These are phyloP conservation scores for Orchesella cincta DNA, from an alignment of 1,140 invertebrate species.

Conservation along the genomic window DNA sequence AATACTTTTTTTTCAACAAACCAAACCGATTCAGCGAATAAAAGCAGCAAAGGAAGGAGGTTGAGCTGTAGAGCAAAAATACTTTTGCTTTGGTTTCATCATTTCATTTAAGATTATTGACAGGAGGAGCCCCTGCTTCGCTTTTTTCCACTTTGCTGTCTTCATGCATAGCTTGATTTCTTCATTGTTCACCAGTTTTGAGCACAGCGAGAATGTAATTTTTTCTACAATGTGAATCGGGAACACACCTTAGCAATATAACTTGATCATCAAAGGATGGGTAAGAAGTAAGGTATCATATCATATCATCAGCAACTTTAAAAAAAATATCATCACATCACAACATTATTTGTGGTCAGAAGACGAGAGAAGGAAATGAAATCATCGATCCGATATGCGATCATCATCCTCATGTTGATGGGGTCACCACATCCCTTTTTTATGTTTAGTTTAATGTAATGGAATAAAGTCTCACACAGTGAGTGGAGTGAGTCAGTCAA, in stretches of 20 bases:
- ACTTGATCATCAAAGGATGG: background rate
- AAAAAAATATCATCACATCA: background rate
- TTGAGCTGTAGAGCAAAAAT: background rate
- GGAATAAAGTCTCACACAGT: too few species aligned
- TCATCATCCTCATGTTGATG: background rate
- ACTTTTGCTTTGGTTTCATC: too few species aligned
- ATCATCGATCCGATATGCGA: constrained; percentile 19
- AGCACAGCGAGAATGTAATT: background rate
- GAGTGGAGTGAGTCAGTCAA: too few species aligned
- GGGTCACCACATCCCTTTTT: background rate
- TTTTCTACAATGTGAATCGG: background rate
- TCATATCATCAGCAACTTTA: too few species aligned
- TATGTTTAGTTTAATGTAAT: too few species aligned
- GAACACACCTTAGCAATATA: constrained; percentile 24
- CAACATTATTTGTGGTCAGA: constrained; percentile 22
- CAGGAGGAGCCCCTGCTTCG: background rate
- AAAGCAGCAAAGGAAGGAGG: too few species aligned
- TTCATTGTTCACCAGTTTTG: background rate
- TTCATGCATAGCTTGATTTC: background rate
- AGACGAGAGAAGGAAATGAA: background rate
- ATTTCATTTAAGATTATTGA: background rate
- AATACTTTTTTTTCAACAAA: background rate
- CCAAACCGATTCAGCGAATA: too few species aligned
- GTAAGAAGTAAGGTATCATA: background rate
- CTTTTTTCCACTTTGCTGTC: background rate